Base-by-base conservation (phyloP, 23 tunicate genomes). In the Ciona savignyi region DNA sequence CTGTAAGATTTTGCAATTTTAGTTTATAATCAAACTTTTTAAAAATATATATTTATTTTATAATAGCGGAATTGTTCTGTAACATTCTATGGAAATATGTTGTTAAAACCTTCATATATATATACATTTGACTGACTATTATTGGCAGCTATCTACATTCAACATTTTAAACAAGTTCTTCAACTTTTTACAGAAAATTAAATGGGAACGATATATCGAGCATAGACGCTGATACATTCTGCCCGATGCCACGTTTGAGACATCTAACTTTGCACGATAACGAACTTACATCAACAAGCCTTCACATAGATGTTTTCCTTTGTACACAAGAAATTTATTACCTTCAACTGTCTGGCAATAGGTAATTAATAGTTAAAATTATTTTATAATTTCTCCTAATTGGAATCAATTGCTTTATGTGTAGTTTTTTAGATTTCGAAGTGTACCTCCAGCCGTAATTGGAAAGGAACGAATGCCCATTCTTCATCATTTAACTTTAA, bases 221-320 rank as follows among this genome's bases (percentile, higher is more conserved):
- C 65, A 51, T 75, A 11, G 70, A 75, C 25, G 35, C 79, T 25
- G 79, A 75, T 4, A 75, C 70, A 29, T 75, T 75, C 34, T 64
- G 79, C 63, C 34, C n/a, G 56, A 75, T 75, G 27, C 79, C 79
- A 62, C 31, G 26, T 2, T 51, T 75, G 29, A 23, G 60, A 20
- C 79, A 75, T 32, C 60, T 75, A n/a, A 62, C 70, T 3, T 23
- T 75, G 70, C 49, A 64, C 27, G 48, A 75, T 56, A 75, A 75
- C 70, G 20, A 3, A 0, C 51, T 75, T 20, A 75, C 79, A 0
- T 19, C 69, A 51, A 51, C 63, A 49, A 72, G 76, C 26, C 56
- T 75, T 21, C 79, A 75, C 70, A 25, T 29, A 30, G 79, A 75
- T 9, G 60, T 75, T 4, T 75, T 75, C 27, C 29, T 75, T 11